Conservation (phyloP, 2,888 invertebrate species). For the Cordilura impudica region DNA sequence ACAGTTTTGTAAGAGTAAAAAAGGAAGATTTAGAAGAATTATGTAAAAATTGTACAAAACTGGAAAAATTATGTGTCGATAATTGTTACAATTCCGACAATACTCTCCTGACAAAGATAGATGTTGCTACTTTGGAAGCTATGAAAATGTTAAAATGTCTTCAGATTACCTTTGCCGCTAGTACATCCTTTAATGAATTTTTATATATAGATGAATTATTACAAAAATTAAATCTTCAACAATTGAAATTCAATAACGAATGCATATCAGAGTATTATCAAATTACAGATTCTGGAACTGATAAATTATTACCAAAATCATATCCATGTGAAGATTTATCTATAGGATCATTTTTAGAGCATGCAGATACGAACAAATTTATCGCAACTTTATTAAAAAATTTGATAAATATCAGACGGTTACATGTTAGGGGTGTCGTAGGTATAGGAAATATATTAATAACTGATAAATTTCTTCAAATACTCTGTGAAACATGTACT, state of each 20-base stretch:
- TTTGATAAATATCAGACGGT: not conserved
- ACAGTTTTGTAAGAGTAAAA: not conserved
- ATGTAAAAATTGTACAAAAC: not conserved
- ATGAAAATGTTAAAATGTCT: not conserved
- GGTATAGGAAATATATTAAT: not conserved
- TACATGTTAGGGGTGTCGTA: not conserved
- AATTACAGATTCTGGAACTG: not conserved
- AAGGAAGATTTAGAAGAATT: not conserved
- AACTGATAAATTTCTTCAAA: not conserved
- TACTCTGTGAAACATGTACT: not conserved
- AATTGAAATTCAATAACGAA: not conserved
- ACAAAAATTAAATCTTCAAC: not conserved
- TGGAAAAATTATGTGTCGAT: not conserved
- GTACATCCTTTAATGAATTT: too few relatives aligned
- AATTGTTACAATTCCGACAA: not conserved
- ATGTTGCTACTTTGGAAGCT: not conserved
- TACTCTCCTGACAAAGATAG: not conserved
- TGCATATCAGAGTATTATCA: not conserved
- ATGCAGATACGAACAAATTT: not conserved
- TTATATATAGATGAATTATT: not conserved
- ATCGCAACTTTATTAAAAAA: not conserved
- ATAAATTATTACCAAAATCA: conserved; percentile 18
- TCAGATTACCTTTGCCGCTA: too few relatives aligned
- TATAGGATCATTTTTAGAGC: not conserved
- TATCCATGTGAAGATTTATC: not conserved